Percentiles rank a stretch among this genome's conserved stretches.
phyloP scores from a whole-genome alignment of 2,113 vertebrate species.

The Heterotis niloticus region DNA sequence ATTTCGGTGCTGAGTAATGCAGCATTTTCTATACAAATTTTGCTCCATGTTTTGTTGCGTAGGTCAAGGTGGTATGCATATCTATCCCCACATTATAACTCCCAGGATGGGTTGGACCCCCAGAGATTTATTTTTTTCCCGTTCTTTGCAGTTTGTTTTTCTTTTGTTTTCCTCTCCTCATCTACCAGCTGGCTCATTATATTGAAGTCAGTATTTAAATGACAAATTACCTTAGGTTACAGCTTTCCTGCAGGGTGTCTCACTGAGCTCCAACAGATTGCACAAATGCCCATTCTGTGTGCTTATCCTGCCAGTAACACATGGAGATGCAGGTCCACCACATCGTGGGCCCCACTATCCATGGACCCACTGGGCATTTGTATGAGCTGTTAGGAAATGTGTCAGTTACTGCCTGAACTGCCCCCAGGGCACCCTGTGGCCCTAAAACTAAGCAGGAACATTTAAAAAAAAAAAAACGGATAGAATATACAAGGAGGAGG shows the following conservation, averaged over 20 bases:
- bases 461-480: conserved; percentile 50
- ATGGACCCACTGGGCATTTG: conserved; percentile 66
- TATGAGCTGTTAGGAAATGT: conserved; percentile 76
- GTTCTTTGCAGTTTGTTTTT: background rate
- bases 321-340: too few species aligned
- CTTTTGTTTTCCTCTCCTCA: background rate
- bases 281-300: background rate
- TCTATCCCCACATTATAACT: too few species aligned
- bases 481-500: conserved; percentile 68
- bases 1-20: background rate
- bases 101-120: too few species aligned
- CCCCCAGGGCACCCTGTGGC: conserved; percentile 69
- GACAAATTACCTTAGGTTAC: too few species aligned
- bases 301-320: background rate
- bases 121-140: too few species aligned
- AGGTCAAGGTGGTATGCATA: too few species aligned
- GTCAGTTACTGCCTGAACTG: conserved; percentile 78
- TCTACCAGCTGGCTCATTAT: background rate
- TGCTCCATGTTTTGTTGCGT: background rate
- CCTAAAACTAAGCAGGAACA: conserved; percentile 63
- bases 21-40: background rate
- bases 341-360: background rate
- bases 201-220: too few species aligned
- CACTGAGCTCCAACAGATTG: too few species aligned
- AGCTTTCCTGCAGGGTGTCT: too few species aligned